Conservation (phyloP, 2,888 invertebrate genomes). For the Microctonus hyperodae region DNA sequence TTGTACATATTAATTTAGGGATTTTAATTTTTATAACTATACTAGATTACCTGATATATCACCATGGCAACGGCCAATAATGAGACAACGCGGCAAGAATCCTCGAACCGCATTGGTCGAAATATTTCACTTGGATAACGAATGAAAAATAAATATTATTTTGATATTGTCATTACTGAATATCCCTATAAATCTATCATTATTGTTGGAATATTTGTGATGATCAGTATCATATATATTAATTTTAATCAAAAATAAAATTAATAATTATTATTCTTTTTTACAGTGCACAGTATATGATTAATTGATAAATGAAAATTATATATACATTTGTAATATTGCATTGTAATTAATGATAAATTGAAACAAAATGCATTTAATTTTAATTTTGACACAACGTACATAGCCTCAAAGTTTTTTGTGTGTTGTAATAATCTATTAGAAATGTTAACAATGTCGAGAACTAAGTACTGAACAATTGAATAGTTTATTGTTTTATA, state of each 20-base stretch:
- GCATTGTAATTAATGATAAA: neutral
- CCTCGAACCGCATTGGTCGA: neutral
- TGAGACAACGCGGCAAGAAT: neutral
- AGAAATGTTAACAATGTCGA: neutral
- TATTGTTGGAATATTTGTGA: neutral
- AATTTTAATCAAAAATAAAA: neutral
- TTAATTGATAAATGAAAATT: neutral
- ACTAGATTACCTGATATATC: neutral
- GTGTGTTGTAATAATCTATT: neutral
- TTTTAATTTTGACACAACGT: neutral
- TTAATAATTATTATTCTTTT: neutral
- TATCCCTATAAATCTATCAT: neutral
- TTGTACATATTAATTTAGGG: neutral
- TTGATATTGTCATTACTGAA: neutral
- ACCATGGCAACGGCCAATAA: neutral
- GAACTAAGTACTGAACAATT: neutral
- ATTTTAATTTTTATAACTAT: neutral
- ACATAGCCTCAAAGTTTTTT: conserved; percentile 4
- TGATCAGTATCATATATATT: neutral
- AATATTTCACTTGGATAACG: neutral
- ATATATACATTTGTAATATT: neutral
- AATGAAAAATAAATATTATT: neutral
- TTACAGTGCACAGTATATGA: neutral
- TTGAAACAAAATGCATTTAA: neutral
- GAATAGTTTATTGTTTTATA: neutral